Evolutionary conservation across 2,113 vertebrate genomes (phyloP).

Genomic region (Reinhardtius hippoglossoides): DNA sequence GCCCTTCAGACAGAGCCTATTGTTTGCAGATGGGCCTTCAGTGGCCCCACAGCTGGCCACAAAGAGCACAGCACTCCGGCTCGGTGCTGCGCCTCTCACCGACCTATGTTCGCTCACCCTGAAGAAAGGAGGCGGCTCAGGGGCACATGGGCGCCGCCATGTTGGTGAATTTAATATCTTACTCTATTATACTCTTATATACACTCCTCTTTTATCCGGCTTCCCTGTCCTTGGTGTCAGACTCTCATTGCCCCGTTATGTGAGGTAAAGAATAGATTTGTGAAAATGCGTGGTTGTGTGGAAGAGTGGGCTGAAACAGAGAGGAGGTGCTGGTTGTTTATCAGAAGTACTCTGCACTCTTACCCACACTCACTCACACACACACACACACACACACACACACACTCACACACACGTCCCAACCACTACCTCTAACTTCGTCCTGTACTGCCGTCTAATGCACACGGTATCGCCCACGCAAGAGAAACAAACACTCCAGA

Average conservation of each 20-base stretch:
- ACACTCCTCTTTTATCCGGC: background rate
- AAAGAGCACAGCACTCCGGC: constrained; percentile 70
- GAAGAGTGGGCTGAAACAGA: constrained; percentile 29
- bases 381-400: constrained; percentile 4
- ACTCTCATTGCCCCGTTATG: background rate
- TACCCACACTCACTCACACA: constrained; percentile 19
- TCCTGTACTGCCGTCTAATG: constrained; percentile 75
- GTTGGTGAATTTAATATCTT: background rate
- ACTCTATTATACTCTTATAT: background rate
- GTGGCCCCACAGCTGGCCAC: constrained; percentile 79
- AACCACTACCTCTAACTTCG: constrained; percentile 59
- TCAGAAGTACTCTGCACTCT: constrained; percentile 47
- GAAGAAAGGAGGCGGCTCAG: constrained; percentile 31
- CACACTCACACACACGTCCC: constrained; percentile 39
- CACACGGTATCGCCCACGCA: constrained; percentile 71
- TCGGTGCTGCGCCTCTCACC: constrained; percentile 47
- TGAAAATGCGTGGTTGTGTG: background rate
- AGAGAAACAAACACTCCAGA: constrained; percentile 53
- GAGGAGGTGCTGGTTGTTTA: constrained; percentile 57
- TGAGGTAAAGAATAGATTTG: constrained; percentile 1
- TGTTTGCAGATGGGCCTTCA: constrained; percentile 82
- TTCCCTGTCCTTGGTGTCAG: background rate
- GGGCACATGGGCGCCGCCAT: constrained; percentile 19
- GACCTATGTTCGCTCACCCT: constrained; percentile 44
- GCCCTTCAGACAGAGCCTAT: constrained; percentile 79